Conservation (phyloP, 2,888 invertebrate genomes). For the Piscicola geometra region DNA sequence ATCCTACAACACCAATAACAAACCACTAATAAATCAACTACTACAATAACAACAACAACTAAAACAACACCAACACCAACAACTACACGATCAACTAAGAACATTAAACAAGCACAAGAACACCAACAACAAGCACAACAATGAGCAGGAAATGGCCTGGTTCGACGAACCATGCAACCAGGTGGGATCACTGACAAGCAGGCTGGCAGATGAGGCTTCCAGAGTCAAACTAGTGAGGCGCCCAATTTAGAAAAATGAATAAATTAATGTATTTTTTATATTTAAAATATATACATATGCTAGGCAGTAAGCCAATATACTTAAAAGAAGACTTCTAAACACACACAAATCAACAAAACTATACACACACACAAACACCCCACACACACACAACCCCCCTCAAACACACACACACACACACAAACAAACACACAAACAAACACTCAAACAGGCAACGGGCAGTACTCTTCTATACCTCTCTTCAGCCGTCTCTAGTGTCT, state of each 20-base stretch:
- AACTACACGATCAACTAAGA: too few species aligned
- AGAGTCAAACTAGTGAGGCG: constrained; percentile 53
- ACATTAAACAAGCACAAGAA: too few species aligned
- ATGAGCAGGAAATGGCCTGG: constrained; percentile 59
- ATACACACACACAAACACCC: neutral
- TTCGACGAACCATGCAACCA: constrained; percentile 54
- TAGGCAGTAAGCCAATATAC: too few species aligned
- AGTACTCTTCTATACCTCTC: constrained; percentile 55
- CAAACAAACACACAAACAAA: too few species aligned
- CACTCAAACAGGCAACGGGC: constrained; percentile 55
- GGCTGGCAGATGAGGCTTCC: constrained; percentile 55
- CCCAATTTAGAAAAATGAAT: neutral
- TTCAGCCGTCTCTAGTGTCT: constrained; percentile 53
- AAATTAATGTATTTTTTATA: neutral
- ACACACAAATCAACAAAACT: too few species aligned
- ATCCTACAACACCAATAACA: too few species aligned
- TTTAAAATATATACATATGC: too few species aligned
- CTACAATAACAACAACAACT: too few species aligned
- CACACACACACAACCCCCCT: neutral
- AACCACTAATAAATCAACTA: too few species aligned
- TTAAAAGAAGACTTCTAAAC: too few species aligned
- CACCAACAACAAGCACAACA: too few species aligned
- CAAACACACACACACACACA: neutral
- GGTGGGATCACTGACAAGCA: constrained; percentile 53
- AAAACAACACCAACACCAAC: too few species aligned